phyloP scores from a whole-genome alignment of 2,797 vertebrate genomes.

The Cossypha caffra region DNA sequence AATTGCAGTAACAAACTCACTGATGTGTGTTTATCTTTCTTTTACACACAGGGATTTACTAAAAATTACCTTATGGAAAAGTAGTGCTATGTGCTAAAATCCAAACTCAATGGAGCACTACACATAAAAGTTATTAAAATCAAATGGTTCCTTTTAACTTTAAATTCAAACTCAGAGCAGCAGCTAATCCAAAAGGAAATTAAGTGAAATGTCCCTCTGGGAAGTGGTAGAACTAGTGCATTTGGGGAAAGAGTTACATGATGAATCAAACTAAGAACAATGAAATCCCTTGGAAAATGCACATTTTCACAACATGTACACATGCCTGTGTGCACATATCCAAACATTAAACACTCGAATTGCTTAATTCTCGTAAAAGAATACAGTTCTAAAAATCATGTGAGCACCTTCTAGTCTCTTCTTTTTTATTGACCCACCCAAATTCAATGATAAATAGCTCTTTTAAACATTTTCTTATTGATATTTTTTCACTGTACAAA shows the following conservation, averaged over 20 bases:
- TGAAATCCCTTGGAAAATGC: conserved; percentile 5
- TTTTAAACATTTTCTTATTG: conserved; percentile 15
- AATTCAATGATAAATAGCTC: conserved; percentile 17
- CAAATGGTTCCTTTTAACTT: conserved; percentile 80
- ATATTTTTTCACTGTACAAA: conserved; percentile 14
- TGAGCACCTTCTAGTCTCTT: background rate
- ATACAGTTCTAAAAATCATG: background rate
- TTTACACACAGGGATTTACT: conserved; percentile 85
- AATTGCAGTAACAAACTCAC: conserved; percentile 87
- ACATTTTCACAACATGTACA: conserved; percentile 6
- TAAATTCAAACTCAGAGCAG: conserved; percentile 76
- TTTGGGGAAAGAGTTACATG: background rate
- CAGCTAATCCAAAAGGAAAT: conserved; percentile 80
- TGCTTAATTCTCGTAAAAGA: background rate
- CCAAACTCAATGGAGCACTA: conserved; percentile 78
- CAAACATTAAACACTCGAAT: background rate
- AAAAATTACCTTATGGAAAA: conserved; percentile 83
- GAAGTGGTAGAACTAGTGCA: conserved; percentile 57
- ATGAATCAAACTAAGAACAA: conserved; percentile 27
- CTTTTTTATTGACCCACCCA: background rate
- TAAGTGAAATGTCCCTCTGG: conserved; percentile 70
- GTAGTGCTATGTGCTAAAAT: conserved; percentile 76
- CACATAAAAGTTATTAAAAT: conserved; percentile 82
- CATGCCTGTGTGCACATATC: background rate
- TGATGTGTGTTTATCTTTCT: conserved; percentile 89